phyloP scores from a whole-genome alignment of 2,797 vertebrate species.

The Sebastolobus altivelis region DNA sequence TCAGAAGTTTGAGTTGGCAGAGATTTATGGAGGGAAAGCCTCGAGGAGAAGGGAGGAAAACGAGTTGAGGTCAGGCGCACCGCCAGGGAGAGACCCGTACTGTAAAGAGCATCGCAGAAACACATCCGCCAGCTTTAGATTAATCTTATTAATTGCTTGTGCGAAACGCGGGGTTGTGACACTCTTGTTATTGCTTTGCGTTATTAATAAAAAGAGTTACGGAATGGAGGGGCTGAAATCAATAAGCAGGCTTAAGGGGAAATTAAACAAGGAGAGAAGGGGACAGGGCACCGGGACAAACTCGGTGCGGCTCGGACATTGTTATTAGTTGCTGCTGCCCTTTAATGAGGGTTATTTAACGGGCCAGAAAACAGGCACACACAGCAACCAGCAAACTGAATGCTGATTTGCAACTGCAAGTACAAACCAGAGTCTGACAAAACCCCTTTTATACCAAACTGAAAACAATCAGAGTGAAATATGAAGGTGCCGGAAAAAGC shows the following conservation, averaged over 20 bases:
- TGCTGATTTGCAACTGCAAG: constrained; percentile 53
- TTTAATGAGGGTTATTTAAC: constrained; percentile 83
- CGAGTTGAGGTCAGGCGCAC: constrained; percentile 18
- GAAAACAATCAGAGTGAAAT: constrained; percentile 61
- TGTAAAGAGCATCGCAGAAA: constrained; percentile 53
- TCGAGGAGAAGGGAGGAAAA: constrained; percentile 16
- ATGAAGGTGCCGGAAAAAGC: constrained; percentile 49
- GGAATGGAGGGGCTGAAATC: constrained; percentile 69
- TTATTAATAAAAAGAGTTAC: constrained; percentile 81
- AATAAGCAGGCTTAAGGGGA: constrained; percentile 76
- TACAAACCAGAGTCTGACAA: constrained; percentile 50
- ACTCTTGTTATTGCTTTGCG: constrained; percentile 82
- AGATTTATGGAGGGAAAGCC: constrained; percentile 23
- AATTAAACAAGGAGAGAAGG: constrained; percentile 76
- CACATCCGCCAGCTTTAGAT: constrained; percentile 56
- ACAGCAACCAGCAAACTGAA: constrained; percentile 52
- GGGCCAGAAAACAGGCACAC: constrained; percentile 56
- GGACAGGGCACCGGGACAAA: constrained; percentile 57
- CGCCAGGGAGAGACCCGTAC: constrained; percentile 7
- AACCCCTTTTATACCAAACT: constrained; percentile 51
- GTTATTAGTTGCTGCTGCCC: constrained; percentile 79
- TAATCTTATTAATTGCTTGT: constrained; percentile 74
- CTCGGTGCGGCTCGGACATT: constrained; percentile 64
- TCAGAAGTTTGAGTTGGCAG: constrained; percentile 60
- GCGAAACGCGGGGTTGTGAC: constrained; percentile 75